Conservation (phyloP, 2,888 invertebrate species). For the Apamea sordens region DNA sequence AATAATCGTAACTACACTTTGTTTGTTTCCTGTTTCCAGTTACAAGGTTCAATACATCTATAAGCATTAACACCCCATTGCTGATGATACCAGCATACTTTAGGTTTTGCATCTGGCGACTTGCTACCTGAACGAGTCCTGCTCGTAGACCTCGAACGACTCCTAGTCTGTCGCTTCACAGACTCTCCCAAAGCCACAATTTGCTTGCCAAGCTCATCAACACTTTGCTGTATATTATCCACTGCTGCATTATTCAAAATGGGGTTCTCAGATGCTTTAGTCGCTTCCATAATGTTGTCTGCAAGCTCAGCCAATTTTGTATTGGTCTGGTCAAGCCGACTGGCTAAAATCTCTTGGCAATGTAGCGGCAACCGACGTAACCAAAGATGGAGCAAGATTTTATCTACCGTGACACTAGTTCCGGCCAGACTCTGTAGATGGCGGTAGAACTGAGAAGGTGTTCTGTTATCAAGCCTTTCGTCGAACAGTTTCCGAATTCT, state of each 20-base stretch:
- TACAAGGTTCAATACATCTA: conserved; percentile 32
- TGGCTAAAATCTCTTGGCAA: conserved; percentile 38
- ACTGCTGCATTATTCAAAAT: neutral
- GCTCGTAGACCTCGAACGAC: conserved; percentile 22
- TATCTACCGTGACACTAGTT: conserved; percentile 12
- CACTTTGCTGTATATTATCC: conserved; percentile 39
- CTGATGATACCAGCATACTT: conserved; percentile 37
- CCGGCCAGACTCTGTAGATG: conserved; percentile 27
- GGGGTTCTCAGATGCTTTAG: neutral
- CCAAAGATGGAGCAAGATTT: conserved; percentile 41
- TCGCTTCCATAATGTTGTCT: conserved; percentile 37
- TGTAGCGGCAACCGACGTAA: conserved; percentile 33
- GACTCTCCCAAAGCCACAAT: conserved; percentile 12
- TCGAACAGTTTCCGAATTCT: conserved; percentile 32
- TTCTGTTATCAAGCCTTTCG: conserved; percentile 26
- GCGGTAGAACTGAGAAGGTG: conserved; percentile 43
- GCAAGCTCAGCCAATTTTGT: conserved; percentile 35
- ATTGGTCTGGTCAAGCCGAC: conserved; percentile 20
- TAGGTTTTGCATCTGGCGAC: neutral
- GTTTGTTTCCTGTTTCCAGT: conserved; percentile 10
- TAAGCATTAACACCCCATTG: conserved; percentile 23
- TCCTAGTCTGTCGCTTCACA: conserved; percentile 7
- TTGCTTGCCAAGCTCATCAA: conserved; percentile 40
- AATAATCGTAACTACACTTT: neutral
- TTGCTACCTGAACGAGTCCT: neutral